These are phyloP conservation scores for Strix uralensis DNA, from an alignment of 2,113 vertebrate genomes.

Conservation along the genomic window DNA sequence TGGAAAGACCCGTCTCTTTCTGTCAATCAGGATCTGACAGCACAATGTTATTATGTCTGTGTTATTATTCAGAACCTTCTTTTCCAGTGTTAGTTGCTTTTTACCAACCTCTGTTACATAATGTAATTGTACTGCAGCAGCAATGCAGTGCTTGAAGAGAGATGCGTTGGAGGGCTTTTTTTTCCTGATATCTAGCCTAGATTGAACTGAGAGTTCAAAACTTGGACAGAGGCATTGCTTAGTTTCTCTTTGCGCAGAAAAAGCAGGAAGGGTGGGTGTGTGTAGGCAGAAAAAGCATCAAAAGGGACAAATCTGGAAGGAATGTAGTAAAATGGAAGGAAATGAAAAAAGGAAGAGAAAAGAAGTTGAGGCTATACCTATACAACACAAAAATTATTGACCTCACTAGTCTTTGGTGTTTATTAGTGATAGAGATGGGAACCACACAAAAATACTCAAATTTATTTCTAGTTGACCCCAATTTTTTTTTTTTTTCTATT, in stretches of 20 bases:
- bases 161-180: not conserved
- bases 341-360: not conserved
- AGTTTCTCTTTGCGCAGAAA: not conserved
- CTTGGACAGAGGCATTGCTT: not conserved
- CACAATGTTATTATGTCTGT: not conserved
- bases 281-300: not conserved
- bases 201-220: not conserved
- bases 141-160: not conserved
- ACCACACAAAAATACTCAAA: not conserved
- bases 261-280: not conserved
- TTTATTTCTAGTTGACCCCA: not conserved
- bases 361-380: not conserved
- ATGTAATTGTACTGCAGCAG: not conserved
- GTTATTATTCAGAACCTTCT: slow-evolving; percentile 16
- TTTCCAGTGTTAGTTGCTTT: slow-evolving; percentile 16
- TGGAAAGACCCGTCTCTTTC: not conserved
- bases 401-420: not conserved
- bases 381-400: not conserved
- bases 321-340: not conserved
- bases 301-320: not conserved
- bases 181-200: not conserved
- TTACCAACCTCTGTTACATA: not conserved
- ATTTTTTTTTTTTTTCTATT: not conserved
- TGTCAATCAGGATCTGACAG: slow-evolving; percentile 43
- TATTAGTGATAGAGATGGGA: not conserved